Evolutionary conservation across 2,113 vertebrate genomes (phyloP), one percentile per base, ranked within the genome.

Genomic region (Pheucticus melanocephalus): DNA sequence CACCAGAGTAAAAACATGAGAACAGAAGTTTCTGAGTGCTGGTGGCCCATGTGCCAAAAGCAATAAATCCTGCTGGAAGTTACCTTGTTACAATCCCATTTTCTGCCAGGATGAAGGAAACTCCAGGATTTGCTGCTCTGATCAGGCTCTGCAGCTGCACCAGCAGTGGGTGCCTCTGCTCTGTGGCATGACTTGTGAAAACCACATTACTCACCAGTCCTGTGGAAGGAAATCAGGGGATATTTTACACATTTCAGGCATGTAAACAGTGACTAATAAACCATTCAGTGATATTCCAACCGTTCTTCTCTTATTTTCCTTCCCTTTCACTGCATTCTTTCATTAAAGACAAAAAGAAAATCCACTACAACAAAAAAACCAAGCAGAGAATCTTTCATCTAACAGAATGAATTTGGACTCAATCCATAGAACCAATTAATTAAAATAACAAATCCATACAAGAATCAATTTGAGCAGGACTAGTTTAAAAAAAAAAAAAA

Each of bases 41-140:
- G 1, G 4, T 10, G 45, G 33, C 35, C 39, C 25, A 1, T 2
- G 64, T 48, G 65, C 28, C 63, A 37, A 4, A 54, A 50, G 78
- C 6, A 2, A 51, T 63, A 27, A 53, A 42, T 20, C 20, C 30
- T 8, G 35, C 6, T 17, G 0, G 21, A 20, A 1, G 5, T 97
- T 96, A 99, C 99, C 99, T 99, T 19, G 98, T 99, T 57, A 99
- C 98, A 51, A 98, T 97, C n/a, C 99, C 99, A 65, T 98, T 98
- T 96, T 99, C 98, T 48, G 99, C 99, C 92, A 98, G 96, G 86
- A 99, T 97, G 95, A 99, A 99, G 21, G 98, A 98, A 47, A 98
- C 98, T 0, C 95, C 96, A 53, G 99, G 99, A 82, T 99, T 99
- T 92, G 98, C 98, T 13, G 99, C 98, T 81, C 99, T 98, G 94